Conservation (phyloP, 2,888 invertebrate genomes). For the Heliconius charithonia region DNA sequence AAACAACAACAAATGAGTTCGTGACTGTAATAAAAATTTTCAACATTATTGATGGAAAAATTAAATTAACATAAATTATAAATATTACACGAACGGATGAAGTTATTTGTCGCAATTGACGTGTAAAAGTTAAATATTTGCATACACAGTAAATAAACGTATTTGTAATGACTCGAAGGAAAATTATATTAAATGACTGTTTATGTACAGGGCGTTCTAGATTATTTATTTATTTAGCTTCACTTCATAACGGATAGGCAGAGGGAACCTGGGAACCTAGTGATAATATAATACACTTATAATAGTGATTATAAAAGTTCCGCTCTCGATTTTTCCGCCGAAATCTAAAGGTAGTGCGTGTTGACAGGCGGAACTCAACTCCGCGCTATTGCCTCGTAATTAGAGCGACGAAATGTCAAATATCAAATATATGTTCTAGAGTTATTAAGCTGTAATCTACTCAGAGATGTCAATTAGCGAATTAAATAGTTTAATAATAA, state of each 20-base stretch:
- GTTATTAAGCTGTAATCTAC: neutral
- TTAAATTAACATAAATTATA: constrained; percentile 13
- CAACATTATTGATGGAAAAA: neutral
- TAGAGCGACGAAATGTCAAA: too few relatives aligned
- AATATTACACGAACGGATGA: constrained; percentile 2
- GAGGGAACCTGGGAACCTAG: too few relatives aligned
- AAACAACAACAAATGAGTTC: neutral
- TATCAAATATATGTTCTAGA: neutral
- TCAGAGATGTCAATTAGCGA: neutral
- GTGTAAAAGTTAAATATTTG: constrained; percentile 26
- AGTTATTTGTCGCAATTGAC: neutral
- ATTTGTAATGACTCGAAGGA: constrained; percentile 28
- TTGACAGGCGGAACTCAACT: too few relatives aligned
- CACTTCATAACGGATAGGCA: too few relatives aligned
- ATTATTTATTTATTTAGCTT: neutral
- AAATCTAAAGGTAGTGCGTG: too few relatives aligned
- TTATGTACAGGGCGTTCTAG: neutral
- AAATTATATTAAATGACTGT: constrained; percentile 35
- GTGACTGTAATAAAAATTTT: neutral
- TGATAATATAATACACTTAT: too few relatives aligned
- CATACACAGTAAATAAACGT: constrained; percentile 28
- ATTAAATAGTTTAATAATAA: neutral
- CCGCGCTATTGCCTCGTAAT: too few relatives aligned
- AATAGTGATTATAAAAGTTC: too few relatives aligned
- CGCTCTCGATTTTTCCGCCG: too few relatives aligned